phyloP scores from a whole-genome alignment of 2,888 invertebrate genomes.

The Melitaea athalia region DNA sequence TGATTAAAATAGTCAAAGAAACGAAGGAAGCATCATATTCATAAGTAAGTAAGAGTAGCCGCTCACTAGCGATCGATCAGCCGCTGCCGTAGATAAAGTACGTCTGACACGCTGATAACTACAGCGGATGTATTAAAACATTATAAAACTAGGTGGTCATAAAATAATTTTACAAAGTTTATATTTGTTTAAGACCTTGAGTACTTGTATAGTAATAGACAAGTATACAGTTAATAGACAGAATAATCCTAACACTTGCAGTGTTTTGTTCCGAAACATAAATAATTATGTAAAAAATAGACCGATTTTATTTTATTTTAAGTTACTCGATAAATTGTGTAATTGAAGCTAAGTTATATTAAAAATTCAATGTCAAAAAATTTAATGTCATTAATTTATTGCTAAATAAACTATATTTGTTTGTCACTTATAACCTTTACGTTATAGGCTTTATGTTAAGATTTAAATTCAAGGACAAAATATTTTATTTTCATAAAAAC shows the following conservation, averaged over 20 bases:
- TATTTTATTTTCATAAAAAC: conserved; percentile 32
- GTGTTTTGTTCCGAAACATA: too few species aligned
- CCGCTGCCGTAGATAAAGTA: conserved; percentile 66
- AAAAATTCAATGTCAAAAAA: neutral
- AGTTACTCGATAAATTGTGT: too few species aligned
- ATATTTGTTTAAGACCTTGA: conserved; percentile 19
- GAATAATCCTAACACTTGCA: too few species aligned
- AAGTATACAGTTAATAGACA: too few species aligned
- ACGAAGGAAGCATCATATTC: conserved; percentile 37
- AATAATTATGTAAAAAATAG: too few species aligned
- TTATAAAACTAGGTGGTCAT: conserved; percentile 21
- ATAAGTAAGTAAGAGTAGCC: conserved; percentile 50
- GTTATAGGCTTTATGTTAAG: conserved; percentile 14
- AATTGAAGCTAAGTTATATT: too few species aligned
- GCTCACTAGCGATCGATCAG: conserved; percentile 72
- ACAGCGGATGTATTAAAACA: conserved; percentile 47
- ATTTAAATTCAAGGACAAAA: conserved; percentile 26
- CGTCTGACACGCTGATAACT: conserved; percentile 73
- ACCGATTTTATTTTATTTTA: too few species aligned
- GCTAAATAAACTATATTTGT: too few species aligned
- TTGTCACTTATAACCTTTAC: neutral
- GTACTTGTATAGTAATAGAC: too few species aligned
- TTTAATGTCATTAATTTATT: neutral
- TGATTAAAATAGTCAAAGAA: conserved; percentile 60
- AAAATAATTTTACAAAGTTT: conserved; percentile 22